These are phyloP conservation scores for Neoaliturus tenellus DNA, from an alignment of 2,888 invertebrate species.

Conservation along the genomic window DNA sequence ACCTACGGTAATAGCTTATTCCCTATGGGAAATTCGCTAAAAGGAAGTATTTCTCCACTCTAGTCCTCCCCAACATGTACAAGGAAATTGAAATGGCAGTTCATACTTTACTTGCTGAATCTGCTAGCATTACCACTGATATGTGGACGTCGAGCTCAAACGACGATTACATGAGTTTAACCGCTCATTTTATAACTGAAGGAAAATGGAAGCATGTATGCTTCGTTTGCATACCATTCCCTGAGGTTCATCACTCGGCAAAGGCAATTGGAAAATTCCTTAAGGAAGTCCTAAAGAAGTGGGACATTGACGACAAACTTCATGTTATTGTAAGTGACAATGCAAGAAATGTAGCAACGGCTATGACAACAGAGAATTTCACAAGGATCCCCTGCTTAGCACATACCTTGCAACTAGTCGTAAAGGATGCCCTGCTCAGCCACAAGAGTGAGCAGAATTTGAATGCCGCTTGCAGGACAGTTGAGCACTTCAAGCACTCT, in stretches of 20 bases:
- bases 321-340: slow-evolving; percentile 25
- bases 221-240: slow-evolving; percentile 27
- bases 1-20: no score
- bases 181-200: background rate
- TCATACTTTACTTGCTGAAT: background rate
- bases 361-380: slow-evolving; percentile 17
- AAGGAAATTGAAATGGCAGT: background rate
- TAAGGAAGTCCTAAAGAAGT: background rate
- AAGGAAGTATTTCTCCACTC: slow-evolving; percentile 7
- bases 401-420: background rate
- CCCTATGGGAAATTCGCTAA: no score
- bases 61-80: background rate
- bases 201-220: slow-evolving; percentile 7
- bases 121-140: slow-evolving; percentile 18
- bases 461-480: no score
- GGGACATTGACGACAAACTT: background rate
- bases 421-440: slow-evolving; percentile 13
- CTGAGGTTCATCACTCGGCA: slow-evolving; percentile 6
- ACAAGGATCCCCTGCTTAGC: slow-evolving; percentile 12
- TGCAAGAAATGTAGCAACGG: slow-evolving; percentile 2
- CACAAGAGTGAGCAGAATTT: no score
- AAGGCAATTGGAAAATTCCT: background rate
- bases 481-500: slow-evolving; percentile 31
- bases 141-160: slow-evolving; percentile 16
- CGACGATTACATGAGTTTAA: slow-evolving; percentile 24